Base-by-base conservation (phyloP, 2,113 vertebrate species). In the Sceloporus tristichus region DNA sequence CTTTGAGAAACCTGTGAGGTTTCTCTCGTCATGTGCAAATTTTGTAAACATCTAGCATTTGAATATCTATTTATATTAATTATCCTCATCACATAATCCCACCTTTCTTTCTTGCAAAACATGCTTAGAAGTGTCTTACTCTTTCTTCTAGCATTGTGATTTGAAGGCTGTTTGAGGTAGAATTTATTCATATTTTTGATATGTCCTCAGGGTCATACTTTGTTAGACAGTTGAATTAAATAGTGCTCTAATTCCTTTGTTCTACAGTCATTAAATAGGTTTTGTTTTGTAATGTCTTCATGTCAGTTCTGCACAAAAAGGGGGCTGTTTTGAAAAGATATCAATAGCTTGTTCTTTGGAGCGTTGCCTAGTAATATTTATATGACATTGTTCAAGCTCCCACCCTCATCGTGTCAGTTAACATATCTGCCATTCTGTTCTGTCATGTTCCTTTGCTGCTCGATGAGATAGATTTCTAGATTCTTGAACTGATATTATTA, bases 51-150 rank as follows among this genome's bases (percentile, higher is more conserved):
- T 18, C 18, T 79, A 53, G n/a, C 8, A 89, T 88, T 19, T 89
- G 89, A 94, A 87, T 2, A 90, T 68, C 56, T 0, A 81, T 90
- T 93, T 86, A 6, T 82, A 92, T 93, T 93, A 94, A 92, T 94
- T 95, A 94, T 73, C 56, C 34, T 82, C 59, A 83, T 87, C 23
- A 91, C 77, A 90, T 29, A 90, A 91, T 87, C 85, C 2, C 74
- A 88, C 16, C 2, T 3, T 42, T 38, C 6, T 90, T 10, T 87
- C 71, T 78, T 25, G 73, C 70, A 91, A 93, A 94, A 85, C 9
- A 2, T 13, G 2, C 78, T 92, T 82, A 89, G 81, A 94, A 86
- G 14, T 1, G 87, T 82, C 76, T 29, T 89, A 68, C 0, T 0
- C 18, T 90, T 93, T 91, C 40, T 88, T 79, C 87, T 93, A 4